Evolutionary conservation across 2,888 invertebrate genomes (phyloP), one percentile per base, ranked within the genome.

Genomic region (Dryadula phaetusa): DNA sequence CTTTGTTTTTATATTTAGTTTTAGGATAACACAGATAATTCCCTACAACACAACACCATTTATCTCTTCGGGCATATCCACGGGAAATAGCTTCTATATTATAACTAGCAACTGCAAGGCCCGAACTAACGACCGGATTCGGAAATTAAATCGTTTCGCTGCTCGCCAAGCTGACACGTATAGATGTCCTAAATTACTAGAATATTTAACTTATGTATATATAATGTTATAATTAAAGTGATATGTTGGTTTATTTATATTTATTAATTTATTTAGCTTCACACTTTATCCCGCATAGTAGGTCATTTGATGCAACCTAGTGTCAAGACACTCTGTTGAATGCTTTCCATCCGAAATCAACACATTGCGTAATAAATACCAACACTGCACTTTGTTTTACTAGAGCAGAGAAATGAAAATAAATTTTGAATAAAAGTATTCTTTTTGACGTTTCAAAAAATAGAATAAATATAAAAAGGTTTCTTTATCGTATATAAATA

Each of bases 131-230:
- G 46, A 47, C 64, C 56, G 64, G 64, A 64, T 64, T 64, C 64
- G 64, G 64, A 58, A 64, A 64, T 64, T 64, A 64, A 64, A 56
- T 64, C 64, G 64, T 56, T 64, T 58, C 64, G 58, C 40, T 47
- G 58, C 46, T 58, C 58, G 64, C 40, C 63, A 64, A 54, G 63
- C 44, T 54, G 54, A 64, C 54, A 44, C 52, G 34, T 46, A 64
- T 58, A 64, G 56, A 58, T 64, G 64, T 47, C 37, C 64, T 64
- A 56, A 56, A 58, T 58, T 58, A 64, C 56, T 47, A 14, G 16
- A 47, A 64, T 64, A 37, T 56, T 56, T 28, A 64, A 34, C 34
- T 64, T 64, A 47, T 44, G 42, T 18, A 54, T 47, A 58, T 25
- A 40, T 25, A 42, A 58, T 40, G 40, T 28, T 18, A 18, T 44